Conservation (phyloP, 2,113 vertebrate genomes). For the Chrysochloris asiatica region DNA sequence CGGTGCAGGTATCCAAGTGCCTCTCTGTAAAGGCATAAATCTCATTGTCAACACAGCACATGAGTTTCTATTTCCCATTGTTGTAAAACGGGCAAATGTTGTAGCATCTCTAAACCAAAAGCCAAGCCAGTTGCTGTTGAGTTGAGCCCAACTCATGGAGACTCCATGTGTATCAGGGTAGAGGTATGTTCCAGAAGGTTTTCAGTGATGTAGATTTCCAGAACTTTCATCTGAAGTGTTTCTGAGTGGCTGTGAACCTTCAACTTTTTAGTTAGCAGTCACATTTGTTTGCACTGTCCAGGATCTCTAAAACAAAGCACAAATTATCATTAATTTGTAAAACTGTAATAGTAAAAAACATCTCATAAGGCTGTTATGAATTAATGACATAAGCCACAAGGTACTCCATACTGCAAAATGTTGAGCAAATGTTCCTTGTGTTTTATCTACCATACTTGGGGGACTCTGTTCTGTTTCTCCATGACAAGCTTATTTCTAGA, state of each 20-base stretch:
- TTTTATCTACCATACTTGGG: accelerated
- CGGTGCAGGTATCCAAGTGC: accelerated
- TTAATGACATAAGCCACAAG: neutral
- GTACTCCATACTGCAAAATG: accelerated
- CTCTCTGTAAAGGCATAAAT: accelerated
- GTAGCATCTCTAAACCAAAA: neutral
- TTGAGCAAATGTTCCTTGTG: accelerated
- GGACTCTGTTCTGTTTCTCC: neutral
- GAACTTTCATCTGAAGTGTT: neutral
- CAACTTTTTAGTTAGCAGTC: neutral
- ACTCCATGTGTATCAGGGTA: neutral
- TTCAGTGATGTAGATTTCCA: neutral
- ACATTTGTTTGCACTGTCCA: neutral
- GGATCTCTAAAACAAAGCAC: neutral
- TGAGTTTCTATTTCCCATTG: neutral
- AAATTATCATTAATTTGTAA: neutral
- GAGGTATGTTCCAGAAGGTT: neutral
- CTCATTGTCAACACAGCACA: too few species aligned
- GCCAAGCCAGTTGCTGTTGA: neutral
- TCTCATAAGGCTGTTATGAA: neutral
- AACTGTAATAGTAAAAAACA: accelerated
- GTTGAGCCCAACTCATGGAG: neutral
- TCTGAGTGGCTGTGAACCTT: neutral
- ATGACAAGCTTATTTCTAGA: neutral
- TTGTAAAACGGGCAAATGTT: neutral